Base-by-base conservation (phyloP, 2,113 vertebrate genomes). In the Desmodus rotundus region DNA sequence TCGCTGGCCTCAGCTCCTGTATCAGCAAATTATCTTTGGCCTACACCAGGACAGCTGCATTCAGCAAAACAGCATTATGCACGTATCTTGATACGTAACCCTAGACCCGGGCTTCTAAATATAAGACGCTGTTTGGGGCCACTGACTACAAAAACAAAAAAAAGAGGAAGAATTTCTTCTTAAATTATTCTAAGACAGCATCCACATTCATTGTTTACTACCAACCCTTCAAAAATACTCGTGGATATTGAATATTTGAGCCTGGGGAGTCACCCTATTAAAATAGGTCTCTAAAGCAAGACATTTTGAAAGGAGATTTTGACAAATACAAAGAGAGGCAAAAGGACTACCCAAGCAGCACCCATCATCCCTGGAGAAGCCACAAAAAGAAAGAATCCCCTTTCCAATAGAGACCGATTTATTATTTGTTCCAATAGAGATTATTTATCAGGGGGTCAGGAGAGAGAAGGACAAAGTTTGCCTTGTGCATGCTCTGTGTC, bases 41-140 rank as follows among this genome's bases (percentile, higher is more conserved):
- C 97, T 94, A 77, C 93, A 97, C 83, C 76, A 82, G 92, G 98
- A 98, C 98, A 98, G 98, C 98, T 98, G 98, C 97, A 70, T 98
- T 98, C 98, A 98, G 98, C 98, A 98, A 98, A 99, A 98, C 97
- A 98, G 98, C 96, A 93, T 96, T 33, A 88, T 97, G 97, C 90
- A 20, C 16, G 98, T 98, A 99, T 98, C 98, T 98, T 98, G 99
- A 99, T 99, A 98, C 77, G 98, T 99, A 99, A 99, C 98, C 96
- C 96, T 98, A 99, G 98, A 98, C 91, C 91, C 65, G 16, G 31
- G 89, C 86, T 98, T 97, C 99, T 99, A 99, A 99, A 99, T 99
- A 99, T 99, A 99, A 96, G 73, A 97, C 56, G 91, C 41, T 19
- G 73, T 96, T 98, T 97, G 45, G 95, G 93, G 91, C 95, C 96